Evolutionary conservation across 2,888 invertebrate species (phyloP).

Genomic region (Octonoba sinensis): DNA sequence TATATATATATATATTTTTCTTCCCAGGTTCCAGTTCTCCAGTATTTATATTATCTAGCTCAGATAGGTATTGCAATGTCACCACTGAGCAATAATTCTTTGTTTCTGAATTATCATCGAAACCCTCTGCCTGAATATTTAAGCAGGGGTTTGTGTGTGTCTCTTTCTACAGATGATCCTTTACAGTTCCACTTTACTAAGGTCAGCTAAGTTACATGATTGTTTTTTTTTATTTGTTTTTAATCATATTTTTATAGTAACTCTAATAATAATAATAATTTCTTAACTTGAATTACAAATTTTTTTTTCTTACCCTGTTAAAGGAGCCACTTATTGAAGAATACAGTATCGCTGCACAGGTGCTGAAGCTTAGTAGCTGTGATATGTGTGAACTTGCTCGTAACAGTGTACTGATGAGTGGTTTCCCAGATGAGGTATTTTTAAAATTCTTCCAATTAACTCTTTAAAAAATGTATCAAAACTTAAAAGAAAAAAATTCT

Average conservation of each 20-base stretch:
- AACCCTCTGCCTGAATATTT: constrained; percentile 98
- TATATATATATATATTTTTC: neutral
- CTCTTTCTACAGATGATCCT: constrained; percentile 97
- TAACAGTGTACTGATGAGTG: constrained; percentile 96
- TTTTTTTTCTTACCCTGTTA: neutral
- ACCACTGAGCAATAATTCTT: constrained; percentile 96
- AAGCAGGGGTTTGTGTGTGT: constrained; percentile 91
- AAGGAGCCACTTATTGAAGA: constrained; percentile 99
- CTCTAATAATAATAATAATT: neutral
- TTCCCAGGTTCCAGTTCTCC: constrained; percentile 89
- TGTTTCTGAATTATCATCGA: constrained; percentile 98
- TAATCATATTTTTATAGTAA: neutral
- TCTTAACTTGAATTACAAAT: too few relatives aligned
- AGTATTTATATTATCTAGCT: constrained; percentile 96
- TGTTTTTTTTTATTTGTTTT: neutral
- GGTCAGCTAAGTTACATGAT: constrained; percentile 72
- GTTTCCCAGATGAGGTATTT: constrained; percentile 89
- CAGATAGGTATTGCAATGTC: constrained; percentile 99
- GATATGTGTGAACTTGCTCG: constrained; percentile 99
- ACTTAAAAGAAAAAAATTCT: too few relatives aligned
- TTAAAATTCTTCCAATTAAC: neutral
- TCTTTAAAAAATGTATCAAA: neutral
- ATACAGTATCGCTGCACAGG: constrained; percentile 99
- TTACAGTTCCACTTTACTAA: constrained; percentile 99
- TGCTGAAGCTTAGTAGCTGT: constrained; percentile 98